Percentiles rank a stretch among this genome's conserved stretches.
These are phyloP conservation scores for Calliphora vicina DNA, from an alignment of 1,140 invertebrate species.

Conservation along the genomic window DNA sequence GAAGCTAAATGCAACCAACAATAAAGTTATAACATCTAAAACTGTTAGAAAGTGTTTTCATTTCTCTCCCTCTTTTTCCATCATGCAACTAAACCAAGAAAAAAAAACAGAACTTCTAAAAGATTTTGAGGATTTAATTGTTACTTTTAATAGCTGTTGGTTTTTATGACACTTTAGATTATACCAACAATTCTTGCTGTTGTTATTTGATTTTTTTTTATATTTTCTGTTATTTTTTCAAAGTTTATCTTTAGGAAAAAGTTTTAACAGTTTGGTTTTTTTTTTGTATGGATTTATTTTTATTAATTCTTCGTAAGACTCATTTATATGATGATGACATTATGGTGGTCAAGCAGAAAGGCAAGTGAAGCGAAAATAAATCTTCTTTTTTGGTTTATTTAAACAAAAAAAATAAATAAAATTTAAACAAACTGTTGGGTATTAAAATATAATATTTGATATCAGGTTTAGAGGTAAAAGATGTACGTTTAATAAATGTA, in stretches of 20 bases:
- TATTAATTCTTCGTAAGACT: background rate
- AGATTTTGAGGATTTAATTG: conserved; percentile 14
- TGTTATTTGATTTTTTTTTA: no score
- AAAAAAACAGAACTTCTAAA: background rate
- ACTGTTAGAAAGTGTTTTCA: background rate
- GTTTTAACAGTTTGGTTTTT: background rate
- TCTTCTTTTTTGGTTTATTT: no score
- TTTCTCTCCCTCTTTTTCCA: no score
- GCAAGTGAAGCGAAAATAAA: no score
- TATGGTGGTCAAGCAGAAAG: background rate
- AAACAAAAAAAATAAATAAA: background rate
- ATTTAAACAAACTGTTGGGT: background rate
- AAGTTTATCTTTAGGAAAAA: background rate
- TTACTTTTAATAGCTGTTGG: conserved; percentile 16
- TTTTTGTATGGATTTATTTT: background rate
- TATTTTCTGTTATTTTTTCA: background rate
- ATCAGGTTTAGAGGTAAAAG: background rate
- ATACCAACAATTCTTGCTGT: background rate
- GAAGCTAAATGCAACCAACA: background rate
- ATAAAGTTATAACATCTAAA: background rate
- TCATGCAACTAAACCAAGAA: no score
- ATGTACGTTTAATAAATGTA: background rate
- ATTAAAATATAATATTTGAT: background rate
- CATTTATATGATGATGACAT: background rate
- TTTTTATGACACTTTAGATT: conserved; percentile 8